Base-by-base conservation (phyloP, 2,797 vertebrate genomes). In the Centroberyx gerrardi region DNA sequence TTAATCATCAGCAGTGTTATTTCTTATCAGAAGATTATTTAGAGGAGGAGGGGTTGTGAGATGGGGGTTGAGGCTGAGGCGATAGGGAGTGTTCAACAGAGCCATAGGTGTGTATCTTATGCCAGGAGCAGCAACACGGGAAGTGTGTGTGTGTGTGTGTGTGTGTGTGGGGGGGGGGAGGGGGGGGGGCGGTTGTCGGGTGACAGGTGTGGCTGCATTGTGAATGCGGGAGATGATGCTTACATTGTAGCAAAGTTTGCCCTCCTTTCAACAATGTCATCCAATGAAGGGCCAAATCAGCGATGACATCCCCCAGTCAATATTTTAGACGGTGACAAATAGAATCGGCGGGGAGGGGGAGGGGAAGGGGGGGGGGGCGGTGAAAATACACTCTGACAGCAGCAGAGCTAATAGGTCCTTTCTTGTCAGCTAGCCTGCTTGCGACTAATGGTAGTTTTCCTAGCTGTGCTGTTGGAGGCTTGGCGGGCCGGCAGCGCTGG, bases 1-100 rank as follows among this genome's bases (percentile, higher is more conserved):
- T 97, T 95, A 96, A 97, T 96, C 96, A 92, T 92, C 84, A 85
- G 86, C 88, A 84, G 80, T 87, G 88, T 92, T 92, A 87, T 88
- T 94, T 90, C 87, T 93, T 93, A 93, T 95, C 91, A 84, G 88
- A 87, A 90, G 91, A 93, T 94, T 90, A 92, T 93, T 93, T 88
- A 77, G 77, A 74, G 78, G 82, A 76, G 81, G 62, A 49, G 64
- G 75, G 68, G 73, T 56, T 68, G 74, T 9, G 56, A 80, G 78
- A 81, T 78, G 77, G 75, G 66, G 69, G 59, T 62, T 56, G 65
- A 62, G 55, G 66, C 58, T 31, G 40, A 77, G 80, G 87, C 74
- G 73, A 74, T 58, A 71, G 53, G 40, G 61, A 72, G 79, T 36
- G 72, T 78, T 77, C 65, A 62, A 62, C 58, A 52, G 42, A 17